Evolutionary conservation across 2,113 vertebrate species (phyloP).

Genomic region (Rhea pennata): DNA sequence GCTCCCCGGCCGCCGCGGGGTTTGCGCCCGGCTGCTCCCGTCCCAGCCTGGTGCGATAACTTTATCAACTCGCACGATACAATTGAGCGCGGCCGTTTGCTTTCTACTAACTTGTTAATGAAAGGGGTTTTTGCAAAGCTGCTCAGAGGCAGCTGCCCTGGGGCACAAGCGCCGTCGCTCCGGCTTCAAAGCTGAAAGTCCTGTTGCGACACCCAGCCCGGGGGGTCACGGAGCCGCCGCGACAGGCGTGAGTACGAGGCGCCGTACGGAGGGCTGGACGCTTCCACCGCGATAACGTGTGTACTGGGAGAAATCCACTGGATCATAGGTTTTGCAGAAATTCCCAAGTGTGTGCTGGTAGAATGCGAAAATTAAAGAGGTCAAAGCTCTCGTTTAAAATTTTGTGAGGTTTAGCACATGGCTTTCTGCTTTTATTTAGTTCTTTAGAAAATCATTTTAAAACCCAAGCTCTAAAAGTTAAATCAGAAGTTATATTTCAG

Average conservation of each 20-base stretch:
- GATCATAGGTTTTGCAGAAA: neutral
- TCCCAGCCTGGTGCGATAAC: too few relatives aligned
- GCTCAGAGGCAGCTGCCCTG: too few relatives aligned
- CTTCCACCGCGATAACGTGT: neutral
- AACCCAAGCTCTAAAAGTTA: neutral
- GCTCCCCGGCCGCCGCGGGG: too few relatives aligned
- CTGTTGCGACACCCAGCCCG: slow-evolving; percentile 8
- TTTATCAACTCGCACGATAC: too few relatives aligned
- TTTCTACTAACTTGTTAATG: too few relatives aligned
- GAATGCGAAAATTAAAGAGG: neutral
- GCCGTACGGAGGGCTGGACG: neutral
- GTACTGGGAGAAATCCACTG: neutral
- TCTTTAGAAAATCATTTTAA: neutral
- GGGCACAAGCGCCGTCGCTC: too few relatives aligned
- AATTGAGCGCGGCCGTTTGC: too few relatives aligned
- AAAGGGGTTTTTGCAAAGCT: too few relatives aligned
- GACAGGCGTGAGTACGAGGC: neutral
- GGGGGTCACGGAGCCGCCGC: neutral
- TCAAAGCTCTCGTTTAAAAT: neutral
- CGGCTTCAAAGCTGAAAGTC: slow-evolving; percentile 1
- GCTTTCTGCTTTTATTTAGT: neutral
- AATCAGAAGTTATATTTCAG: neutral
- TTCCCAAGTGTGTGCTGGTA: neutral
- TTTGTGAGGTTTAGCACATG: neutral
- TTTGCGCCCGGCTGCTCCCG: too few relatives aligned